Evolutionary conservation across 2,113 vertebrate species (phyloP).

Genomic region (Pterocles orientalis): DNA sequence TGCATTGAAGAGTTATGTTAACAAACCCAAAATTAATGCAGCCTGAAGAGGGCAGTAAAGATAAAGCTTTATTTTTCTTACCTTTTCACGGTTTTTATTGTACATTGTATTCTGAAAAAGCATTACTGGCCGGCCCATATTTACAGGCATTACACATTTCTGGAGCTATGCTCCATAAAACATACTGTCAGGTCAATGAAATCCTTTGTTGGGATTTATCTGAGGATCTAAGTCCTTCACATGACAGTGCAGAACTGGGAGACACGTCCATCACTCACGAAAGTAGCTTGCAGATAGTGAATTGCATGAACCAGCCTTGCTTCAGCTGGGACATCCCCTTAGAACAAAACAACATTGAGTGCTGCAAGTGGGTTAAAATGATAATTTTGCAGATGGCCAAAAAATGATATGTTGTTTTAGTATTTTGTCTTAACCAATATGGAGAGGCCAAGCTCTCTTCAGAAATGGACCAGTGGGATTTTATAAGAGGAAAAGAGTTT

Average conservation of each 20-base stretch:
- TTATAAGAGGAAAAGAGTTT: neutral
- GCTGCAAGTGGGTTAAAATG: neutral
- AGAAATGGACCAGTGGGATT: neutral
- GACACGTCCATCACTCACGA: neutral
- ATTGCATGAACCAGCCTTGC: neutral
- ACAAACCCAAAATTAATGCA: neutral
- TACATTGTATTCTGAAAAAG: constrained; percentile 14
- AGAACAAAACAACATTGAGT: neutral
- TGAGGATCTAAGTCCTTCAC: constrained; percentile 22
- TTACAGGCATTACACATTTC: constrained; percentile 63
- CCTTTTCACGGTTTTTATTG: neutral
- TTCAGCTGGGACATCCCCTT: neutral
- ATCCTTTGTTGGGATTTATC: constrained; percentile 64
- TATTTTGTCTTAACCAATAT: constrained; percentile 13
- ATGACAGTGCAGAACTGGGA: constrained; percentile 34
- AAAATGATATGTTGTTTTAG: constrained; percentile 2
- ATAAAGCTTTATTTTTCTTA: constrained; percentile 55
- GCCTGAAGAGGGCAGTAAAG: constrained; percentile 78
- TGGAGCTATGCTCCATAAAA: constrained; percentile 46
- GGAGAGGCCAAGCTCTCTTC: neutral
- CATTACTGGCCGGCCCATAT: constrained; percentile 9
- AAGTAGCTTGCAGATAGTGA: neutral
- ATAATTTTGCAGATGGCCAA: neutral
- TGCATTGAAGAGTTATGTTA: neutral
- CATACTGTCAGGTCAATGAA: constrained; percentile 62